Percentiles rank a stretch among this genome's conserved stretches.
These are phyloP conservation scores for Bombus confusus DNA, from an alignment of 1,140 invertebrate genomes.

Conservation along the genomic window DNA sequence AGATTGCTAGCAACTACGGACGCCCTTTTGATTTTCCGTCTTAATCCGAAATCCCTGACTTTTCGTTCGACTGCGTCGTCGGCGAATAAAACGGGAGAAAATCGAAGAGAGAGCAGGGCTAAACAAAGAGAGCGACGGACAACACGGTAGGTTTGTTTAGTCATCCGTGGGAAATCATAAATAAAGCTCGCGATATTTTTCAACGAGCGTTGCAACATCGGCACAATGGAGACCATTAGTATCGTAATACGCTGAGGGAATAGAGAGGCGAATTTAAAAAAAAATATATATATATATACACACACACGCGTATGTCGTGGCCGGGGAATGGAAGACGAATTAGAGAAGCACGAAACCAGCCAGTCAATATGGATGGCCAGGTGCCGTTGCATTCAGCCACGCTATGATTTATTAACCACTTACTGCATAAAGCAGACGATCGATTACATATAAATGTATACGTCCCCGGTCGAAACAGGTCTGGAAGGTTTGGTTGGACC, in stretches of 20 bases:
- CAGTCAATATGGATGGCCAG: constrained; percentile 31
- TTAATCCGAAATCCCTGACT: neutral
- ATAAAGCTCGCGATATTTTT: constrained; percentile 24
- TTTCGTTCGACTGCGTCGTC: neutral
- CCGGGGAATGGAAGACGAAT: constrained; percentile 24
- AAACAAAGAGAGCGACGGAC: neutral
- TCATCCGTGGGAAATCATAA: constrained; percentile 9
- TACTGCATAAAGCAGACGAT: constrained; percentile 44
- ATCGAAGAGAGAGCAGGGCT: neutral
- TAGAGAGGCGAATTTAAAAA: neutral
- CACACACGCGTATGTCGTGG: neutral
- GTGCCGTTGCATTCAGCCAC: constrained; percentile 33
- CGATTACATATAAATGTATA: constrained; percentile 43
- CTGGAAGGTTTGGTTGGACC: neutral
- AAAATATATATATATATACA: neutral
- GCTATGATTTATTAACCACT: constrained; percentile 50
- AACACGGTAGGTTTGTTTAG: neutral
- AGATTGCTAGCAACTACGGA: neutral
- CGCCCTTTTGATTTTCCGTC: neutral
- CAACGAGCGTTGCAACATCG: neutral
- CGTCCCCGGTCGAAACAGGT: neutral
- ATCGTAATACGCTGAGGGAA: constrained; percentile 24
- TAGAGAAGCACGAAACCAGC: constrained; percentile 25
- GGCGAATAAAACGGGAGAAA: neutral
- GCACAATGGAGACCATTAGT: constrained; percentile 17